phyloP scores from a whole-genome alignment of 2,113 vertebrate species.

The Neolamprologus variostigma region DNA sequence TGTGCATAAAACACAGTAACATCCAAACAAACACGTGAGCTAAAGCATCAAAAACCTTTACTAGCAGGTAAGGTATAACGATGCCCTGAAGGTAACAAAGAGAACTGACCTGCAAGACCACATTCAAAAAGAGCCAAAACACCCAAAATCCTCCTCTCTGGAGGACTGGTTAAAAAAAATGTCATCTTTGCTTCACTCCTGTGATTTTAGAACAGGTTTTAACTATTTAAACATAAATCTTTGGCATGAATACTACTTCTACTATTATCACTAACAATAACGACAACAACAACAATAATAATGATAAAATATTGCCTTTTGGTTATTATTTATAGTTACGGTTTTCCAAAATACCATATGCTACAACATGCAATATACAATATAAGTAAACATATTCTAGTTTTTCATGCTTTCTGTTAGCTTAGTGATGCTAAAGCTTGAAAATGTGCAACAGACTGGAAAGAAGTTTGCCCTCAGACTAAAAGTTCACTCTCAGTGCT shows the following conservation, averaged over 20 bases:
- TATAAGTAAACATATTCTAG: neutral
- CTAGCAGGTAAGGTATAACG: neutral
- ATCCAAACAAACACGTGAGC: neutral
- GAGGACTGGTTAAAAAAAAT: neutral
- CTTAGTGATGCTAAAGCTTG: neutral
- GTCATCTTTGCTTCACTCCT: neutral
- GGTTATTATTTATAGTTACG: neutral
- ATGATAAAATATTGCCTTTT: neutral
- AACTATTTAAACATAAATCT: neutral
- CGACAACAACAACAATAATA: rapidly evolving
- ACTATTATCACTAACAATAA: neutral
- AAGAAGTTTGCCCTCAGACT: neutral
- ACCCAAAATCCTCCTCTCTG: neutral
- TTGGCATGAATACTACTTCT: neutral
- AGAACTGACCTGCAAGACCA: neutral
- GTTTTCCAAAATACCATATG: neutral
- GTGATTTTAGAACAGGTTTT: neutral
- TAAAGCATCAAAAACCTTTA: neutral
- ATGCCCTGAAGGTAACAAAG: neutral
- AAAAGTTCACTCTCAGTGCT: neutral
- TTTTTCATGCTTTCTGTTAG: neutral
- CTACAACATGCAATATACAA: neutral
- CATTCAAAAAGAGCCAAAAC: neutral
- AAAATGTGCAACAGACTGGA: neutral
- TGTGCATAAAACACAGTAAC: neutral